Evolutionary conservation across 2,113 vertebrate species (phyloP), one percentile per base, ranked within the genome.

Genomic region (Philantomba maxwellii): DNA sequence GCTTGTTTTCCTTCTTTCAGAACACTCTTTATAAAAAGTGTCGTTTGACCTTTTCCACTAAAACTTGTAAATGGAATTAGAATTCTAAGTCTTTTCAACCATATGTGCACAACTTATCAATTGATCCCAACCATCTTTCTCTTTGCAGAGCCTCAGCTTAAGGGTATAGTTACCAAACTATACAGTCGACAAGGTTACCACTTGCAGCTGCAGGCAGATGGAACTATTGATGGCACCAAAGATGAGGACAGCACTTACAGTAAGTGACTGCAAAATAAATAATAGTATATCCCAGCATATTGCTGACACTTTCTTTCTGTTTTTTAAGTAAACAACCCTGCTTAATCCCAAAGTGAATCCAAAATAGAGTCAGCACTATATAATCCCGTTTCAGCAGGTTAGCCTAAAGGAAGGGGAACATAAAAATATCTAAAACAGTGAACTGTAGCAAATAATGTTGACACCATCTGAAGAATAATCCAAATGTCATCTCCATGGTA

Each of bases 101-200:
- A 12, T 21, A 28, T 64, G 6, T 92, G 89, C 96, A 83, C 90
- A 97, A 91, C 89, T 91, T 96, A 95, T 91, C 88, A 75, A 90
- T 97, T 98, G 98, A 98, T 93, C 88, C 28, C 98, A 96, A 88
- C 53, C 94, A 1, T 98, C 98, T 66, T 98, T 99, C 94, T 91
- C 96, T 98, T 97, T 98, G 45, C 99, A 99, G 99, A 99, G 98
- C 99, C 99, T 98, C 99, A 99, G 99, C 99, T 99, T 98, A 99
- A 99, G 99, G 99, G 99, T 98, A 99, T 99, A 95, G 99, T 99
- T 98, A 99, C 99, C 92, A 99, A 99, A 99, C 99, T 99, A 25
- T 99, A 99, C 99, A 99, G 99, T 99, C 99, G 99, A 97, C 99
- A 99, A 99, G 99, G 99, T 94, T 99, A 99, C 99, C 99, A 99